Base-by-base conservation (phyloP, 1,140 invertebrate species). In the Eumeta japonica region DNA sequence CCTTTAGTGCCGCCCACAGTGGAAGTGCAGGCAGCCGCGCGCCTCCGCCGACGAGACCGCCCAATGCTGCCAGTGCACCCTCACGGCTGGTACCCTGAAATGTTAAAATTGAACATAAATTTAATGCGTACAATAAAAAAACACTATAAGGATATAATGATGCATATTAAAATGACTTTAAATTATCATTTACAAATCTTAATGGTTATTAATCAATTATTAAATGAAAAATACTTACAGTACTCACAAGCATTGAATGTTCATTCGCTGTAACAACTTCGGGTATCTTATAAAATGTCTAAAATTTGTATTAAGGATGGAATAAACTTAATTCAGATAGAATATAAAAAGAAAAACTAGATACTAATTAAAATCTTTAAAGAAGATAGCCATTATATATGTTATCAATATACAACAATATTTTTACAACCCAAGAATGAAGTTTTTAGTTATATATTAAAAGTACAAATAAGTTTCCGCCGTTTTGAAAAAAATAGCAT, bases 1-100 rank as follows among this genome's bases (percentile, higher is more conserved):
- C 81, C 51, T 90, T 88, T 17, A 94, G 63, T 13, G 81, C 81
- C 2, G 87, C 83, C 92, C 92, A 95, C 29, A 94, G 59, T 1
- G 92, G 88, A 16, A 95, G 75, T 28, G 88, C 86, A 10, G 84
- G 83, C 10, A 94, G 72, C 37, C 87, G 79, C 38, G 82, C 75
- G 0, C 78, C 77, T 17, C 55, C 49, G n/a, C 62, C 76, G 64
- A 83, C 66, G 37, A 90, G 79, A 37, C 89, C 88, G 1, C 87
- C 87, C 35, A 87, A 76, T 48, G 87, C 79, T 1, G 86, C 82
- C 4, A 88, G 64, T 3, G 84, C 83, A 13, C 84, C 85, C 48
- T 87, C 85, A 33, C 86, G 41, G 29, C 76, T 70, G 3, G 71
- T 63, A 35, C 61, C 59, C 51, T 77, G 39, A 4, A 60, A 43